Evolutionary conservation across 2,888 invertebrate genomes (phyloP), one percentile per base, ranked within the genome.

Genomic region (Lomographa bimaculata): DNA sequence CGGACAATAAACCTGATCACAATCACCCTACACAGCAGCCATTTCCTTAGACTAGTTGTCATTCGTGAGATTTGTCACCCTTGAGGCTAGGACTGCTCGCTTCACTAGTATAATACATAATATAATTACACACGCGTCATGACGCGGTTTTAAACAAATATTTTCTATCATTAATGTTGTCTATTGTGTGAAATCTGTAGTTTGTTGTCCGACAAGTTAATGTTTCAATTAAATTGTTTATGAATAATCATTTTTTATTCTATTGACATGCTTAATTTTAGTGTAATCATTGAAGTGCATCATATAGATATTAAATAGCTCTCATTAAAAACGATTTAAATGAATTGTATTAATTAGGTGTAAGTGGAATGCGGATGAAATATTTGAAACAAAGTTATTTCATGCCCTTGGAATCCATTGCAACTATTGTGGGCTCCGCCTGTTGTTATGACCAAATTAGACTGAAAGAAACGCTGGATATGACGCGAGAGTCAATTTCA

Each of bases 141-240:
- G 39, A 51, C 52, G 55, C 60, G 55, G 57, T 62, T 63, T 45
- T 54, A 48, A 54, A 54, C 46, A 60, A 61, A 60, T 71, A 60
- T 71, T 75, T 71, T 71, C 60, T 74, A 69, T 69, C 65, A 65
- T 69, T 70, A 60, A 69, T 73, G 68, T 80, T 77, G 79, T 81
- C 70, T 76, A 69, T 76, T 76, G 76, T 78, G 82, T 84, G 78
- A 69, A 78, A 72, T 72, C 67, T 79, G 83, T 83, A 83, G 85
- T 86, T 85, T 85, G 81, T 87, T 86, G 86, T 86, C 85, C 80
- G 83, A 83, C 63, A 47, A 77, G 81, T 84, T 84, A 71, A 81
- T 80, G 78, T 84, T 85, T 79, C 71, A 72, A 84, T 84, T 82
- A 83, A 84, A 85, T 83, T 85, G 84, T 86, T 87, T 86, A 84